A percentile compares a stretch with the other conserved stretches of the same genome.
phyloP scores from a whole-genome alignment of 2,888 invertebrate species.

The Tachina grossa region DNA sequence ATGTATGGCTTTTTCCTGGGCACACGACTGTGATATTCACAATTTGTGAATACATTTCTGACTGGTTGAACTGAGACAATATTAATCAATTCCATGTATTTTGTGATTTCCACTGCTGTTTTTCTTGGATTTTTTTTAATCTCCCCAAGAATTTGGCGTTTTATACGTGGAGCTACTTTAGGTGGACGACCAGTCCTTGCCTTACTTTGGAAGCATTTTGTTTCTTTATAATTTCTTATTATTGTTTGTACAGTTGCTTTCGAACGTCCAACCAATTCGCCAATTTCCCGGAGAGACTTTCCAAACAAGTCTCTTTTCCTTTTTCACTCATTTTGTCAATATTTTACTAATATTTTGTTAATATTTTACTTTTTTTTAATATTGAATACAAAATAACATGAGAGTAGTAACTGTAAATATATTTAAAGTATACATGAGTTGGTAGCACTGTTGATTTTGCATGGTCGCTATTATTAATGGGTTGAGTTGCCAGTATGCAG shows the following conservation, averaged over 20 bases:
- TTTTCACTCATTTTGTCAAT: too few relatives aligned
- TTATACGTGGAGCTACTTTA: background rate
- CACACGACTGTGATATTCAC: background rate
- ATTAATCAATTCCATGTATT: background rate
- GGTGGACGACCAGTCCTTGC: too few relatives aligned
- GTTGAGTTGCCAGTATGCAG: too few relatives aligned
- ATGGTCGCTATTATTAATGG: too few relatives aligned
- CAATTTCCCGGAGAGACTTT: background rate
- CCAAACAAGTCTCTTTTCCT: background rate
- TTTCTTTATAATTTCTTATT: background rate
- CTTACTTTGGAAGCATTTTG: too few relatives aligned
- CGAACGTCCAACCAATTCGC: background rate
- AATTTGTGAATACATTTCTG: background rate
- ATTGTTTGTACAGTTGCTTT: background rate
- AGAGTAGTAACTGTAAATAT: too few relatives aligned
- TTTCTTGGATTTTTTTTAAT: background rate
- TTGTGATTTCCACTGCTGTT: background rate
- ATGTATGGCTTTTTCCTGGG: slow-evolving; percentile 4
- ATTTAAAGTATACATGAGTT: too few relatives aligned
- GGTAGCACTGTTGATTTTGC: too few relatives aligned
- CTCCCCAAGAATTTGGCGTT: background rate
- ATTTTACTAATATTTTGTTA: too few relatives aligned
- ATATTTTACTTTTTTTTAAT: too few relatives aligned
- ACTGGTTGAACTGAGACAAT: background rate
- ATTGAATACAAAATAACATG: too few relatives aligned